These are phyloP conservation scores for Daubentonia madagascariensis DNA, from an alignment of 2,113 vertebrate genomes.

Conservation along the genomic window DNA sequence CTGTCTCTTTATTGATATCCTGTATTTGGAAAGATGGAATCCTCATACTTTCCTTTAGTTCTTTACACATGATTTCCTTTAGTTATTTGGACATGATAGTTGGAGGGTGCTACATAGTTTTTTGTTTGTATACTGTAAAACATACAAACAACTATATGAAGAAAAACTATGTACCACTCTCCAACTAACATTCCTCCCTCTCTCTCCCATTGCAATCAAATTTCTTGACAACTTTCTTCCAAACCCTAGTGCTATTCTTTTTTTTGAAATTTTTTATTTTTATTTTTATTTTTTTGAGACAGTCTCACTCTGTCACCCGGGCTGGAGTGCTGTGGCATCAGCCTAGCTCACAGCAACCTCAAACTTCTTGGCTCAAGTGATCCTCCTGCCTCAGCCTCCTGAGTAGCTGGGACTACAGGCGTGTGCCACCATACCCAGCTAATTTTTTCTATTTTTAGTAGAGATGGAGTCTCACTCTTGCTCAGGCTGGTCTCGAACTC, in stretches of 20 bases:
- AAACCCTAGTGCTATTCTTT: not conserved
- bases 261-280: too few relatives aligned
- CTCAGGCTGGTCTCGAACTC: too few relatives aligned
- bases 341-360: too few relatives aligned
- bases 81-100: not conserved
- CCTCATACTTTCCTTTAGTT: not conserved
- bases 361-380: too few relatives aligned
- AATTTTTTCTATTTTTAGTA: too few relatives aligned
- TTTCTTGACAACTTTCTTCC: not conserved
- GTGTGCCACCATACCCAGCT: too few relatives aligned
- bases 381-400: too few relatives aligned
- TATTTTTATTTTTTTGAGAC: too few relatives aligned
- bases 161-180: not conserved
- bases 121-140: not conserved
- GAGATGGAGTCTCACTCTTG: too few relatives aligned
- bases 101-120: not conserved
- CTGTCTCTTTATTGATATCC: not conserved
- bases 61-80: not conserved
- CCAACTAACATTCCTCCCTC: not conserved
- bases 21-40: not conserved
- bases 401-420: too few relatives aligned
- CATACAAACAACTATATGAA: not conserved
- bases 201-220: not conserved
- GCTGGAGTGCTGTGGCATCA: too few relatives aligned
- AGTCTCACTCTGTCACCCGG: too few relatives aligned